A percentile compares a stretch with the other conserved stretches of the same genome.
phyloP scores from a whole-genome alignment of 2,797 vertebrate genomes.

The Columba guinea region DNA sequence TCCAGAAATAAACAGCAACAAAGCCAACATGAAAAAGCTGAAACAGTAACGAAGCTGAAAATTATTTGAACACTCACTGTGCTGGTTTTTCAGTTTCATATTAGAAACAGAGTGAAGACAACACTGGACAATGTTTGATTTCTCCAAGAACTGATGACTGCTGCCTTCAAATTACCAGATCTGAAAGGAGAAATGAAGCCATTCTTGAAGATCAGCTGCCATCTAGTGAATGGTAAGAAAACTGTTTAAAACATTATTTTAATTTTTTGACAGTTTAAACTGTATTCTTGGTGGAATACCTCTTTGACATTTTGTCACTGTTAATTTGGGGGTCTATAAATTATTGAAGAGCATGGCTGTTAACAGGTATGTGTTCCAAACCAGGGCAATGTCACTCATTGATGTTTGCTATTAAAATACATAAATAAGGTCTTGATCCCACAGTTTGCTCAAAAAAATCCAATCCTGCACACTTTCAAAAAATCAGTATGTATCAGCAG shows the following conservation, averaged over 20 bases:
- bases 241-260: neutral
- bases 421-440: neutral
- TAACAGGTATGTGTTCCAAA: neutral
- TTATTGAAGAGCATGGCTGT: neutral
- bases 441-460: neutral
- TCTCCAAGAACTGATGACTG: neutral
- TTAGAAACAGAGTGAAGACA: neutral
- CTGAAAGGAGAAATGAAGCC: neutral
- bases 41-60: neutral
- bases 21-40: neutral
- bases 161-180: neutral
- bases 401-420: neutral
- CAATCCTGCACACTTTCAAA: neutral
- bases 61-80: constrained; percentile 9
- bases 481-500: neutral
- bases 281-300: neutral
- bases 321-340: neutral
- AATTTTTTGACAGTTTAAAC: neutral
- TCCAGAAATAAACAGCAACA: neutral
- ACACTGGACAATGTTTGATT: neutral
- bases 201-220: constrained; percentile 67
- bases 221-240: constrained; percentile 58
- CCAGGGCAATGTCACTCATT: neutral
- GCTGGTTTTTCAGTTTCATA: neutral
- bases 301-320: neutral